These are phyloP conservation scores for Trichomalopsis sarcophagae DNA, from an alignment of 1,140 invertebrate species.

Conservation along the genomic window DNA sequence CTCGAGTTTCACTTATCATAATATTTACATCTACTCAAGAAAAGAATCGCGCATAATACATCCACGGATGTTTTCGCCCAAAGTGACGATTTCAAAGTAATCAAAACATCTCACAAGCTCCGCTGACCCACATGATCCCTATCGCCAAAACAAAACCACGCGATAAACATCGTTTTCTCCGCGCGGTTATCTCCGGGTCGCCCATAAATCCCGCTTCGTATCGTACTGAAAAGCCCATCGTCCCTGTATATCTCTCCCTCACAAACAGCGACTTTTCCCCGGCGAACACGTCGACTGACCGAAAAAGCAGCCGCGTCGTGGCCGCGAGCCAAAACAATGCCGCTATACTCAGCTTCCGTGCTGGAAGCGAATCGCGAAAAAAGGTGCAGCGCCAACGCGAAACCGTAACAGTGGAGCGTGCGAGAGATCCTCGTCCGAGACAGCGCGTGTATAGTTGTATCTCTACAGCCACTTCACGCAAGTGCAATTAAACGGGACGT, in stretches of 20 bases:
- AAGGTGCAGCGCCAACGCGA: conserved; percentile 5
- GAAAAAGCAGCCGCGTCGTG: neutral
- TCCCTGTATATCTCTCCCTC: neutral
- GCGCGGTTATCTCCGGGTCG: no score
- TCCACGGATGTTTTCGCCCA: no score
- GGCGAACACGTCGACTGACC: neutral
- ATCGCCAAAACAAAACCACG: no score
- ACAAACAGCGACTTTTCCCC: neutral
- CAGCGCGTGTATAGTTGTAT: neutral
- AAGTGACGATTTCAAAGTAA: no score
- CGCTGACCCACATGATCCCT: no score
- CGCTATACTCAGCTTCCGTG: neutral
- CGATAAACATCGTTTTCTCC: no score
- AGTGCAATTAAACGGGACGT: conserved; percentile 11
- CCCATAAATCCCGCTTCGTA: no score
- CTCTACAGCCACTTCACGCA: neutral
- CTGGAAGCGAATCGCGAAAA: neutral
- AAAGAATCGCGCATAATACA: no score
- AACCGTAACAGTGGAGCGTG: conserved; percentile 60
- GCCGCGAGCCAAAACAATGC: conserved; percentile 10
- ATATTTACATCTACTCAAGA: no score
- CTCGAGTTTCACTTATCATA: neutral
- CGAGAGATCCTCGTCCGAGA: conserved; percentile 46
- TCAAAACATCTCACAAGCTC: no score
- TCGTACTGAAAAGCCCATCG: neutral